Evolutionary conservation across 2,797 vertebrate species (phyloP).

Genomic region (Chiloscyllium punctatum): DNA sequence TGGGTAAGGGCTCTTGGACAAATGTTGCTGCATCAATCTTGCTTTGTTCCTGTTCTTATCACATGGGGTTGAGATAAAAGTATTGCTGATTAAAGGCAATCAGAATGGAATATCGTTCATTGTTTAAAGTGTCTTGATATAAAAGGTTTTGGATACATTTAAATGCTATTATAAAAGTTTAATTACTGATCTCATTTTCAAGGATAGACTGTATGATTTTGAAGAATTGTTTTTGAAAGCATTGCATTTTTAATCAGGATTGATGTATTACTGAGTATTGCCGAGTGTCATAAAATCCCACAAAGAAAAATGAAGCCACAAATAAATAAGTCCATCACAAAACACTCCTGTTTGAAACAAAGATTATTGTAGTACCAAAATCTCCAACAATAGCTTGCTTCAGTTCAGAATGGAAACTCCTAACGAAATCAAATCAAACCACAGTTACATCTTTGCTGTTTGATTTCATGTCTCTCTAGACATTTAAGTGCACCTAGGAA

Average conservation of each 20-base stretch:
- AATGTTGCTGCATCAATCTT: background rate
- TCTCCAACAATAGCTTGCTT: background rate
- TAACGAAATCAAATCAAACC: no score
- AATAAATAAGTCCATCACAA: background rate
- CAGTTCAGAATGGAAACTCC: no score
- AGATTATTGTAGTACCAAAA: background rate
- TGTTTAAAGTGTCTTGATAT: background rate
- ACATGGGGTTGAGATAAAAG: background rate
- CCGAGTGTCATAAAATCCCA: background rate
- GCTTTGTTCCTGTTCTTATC: background rate
- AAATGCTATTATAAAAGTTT: background rate
- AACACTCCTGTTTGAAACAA: background rate
- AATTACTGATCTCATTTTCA: background rate
- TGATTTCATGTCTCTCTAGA: no score
- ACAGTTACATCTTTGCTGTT: no score
- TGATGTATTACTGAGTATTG: background rate
- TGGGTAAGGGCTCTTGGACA: background rate
- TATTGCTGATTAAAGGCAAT: background rate
- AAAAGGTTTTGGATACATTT: background rate
- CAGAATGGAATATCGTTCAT: background rate
- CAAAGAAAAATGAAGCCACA: background rate
- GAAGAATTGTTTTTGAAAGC: background rate
- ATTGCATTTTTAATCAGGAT: background rate
- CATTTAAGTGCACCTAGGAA: no score
- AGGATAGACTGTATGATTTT: background rate